These are phyloP conservation scores for Sipha maydis DNA, from an alignment of 2,888 invertebrate species.

Conservation along the genomic window DNA sequence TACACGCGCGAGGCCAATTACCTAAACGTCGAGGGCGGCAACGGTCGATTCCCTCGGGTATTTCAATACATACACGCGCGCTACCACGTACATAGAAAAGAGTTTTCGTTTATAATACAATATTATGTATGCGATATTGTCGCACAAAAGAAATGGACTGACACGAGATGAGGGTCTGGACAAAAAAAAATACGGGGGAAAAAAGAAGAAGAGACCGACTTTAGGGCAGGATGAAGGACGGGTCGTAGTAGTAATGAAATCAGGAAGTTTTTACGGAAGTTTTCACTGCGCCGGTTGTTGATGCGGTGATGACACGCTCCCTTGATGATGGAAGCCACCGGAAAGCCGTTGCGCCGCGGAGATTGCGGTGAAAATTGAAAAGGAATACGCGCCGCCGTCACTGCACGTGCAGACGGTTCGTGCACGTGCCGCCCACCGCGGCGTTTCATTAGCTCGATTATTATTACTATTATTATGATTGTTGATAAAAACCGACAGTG, in stretches of 20 bases:
- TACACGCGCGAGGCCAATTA: slow-evolving; percentile 13
- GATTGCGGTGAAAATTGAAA: slow-evolving; percentile 40
- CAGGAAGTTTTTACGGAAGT: too few species aligned
- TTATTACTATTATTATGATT: too few species aligned
- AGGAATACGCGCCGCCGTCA: neutral
- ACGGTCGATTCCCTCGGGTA: slow-evolving; percentile 4
- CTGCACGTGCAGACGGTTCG: slow-evolving; percentile 3
- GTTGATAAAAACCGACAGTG: neutral
- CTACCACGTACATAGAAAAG: neutral
- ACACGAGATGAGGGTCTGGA: too few species aligned
- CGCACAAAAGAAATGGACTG: too few species aligned
- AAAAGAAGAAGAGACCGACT: neutral
- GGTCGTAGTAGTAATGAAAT: too few species aligned
- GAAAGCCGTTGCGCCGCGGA: neutral
- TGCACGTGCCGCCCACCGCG: slow-evolving; percentile 21
- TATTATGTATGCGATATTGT: neutral
- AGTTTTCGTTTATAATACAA: neutral
- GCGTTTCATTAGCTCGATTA: slow-evolving; percentile 25
- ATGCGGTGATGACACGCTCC: neutral
- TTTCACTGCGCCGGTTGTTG: neutral
- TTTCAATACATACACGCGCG: neutral
- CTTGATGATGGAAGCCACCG: neutral
- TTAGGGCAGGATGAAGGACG: neutral
- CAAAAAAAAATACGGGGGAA: neutral
- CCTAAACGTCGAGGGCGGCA: neutral